Base-by-base conservation (phyloP, 2,113 vertebrate species). In the Platysternon megacephalum region DNA sequence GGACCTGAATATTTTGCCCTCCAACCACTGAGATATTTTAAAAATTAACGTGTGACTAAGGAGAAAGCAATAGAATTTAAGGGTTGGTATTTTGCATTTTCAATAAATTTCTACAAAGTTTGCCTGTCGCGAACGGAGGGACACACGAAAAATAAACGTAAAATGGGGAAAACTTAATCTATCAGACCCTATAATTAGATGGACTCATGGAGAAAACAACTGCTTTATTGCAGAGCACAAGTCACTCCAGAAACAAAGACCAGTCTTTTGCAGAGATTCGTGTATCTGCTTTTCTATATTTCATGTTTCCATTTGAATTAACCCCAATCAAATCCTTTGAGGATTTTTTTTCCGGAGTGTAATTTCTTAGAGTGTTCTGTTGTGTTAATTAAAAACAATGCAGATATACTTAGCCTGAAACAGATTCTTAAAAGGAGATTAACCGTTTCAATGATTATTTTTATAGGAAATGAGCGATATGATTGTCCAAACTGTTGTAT, bases 41-140 rank as follows among this genome's bases (percentile, higher is more conserved):
- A 0, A 2, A 2, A 29, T 74, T 55, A 35, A 5, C 0, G 0
- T 39, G 32, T 0, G 5, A 7, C 29, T 19, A 56, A 8, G 1
- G 56, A 76, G 88, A 90, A 94, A 80, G 17, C 61, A 55, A 84
- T 90, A 78, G 2, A 2, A 5, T 39, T 87, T 78, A 42, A 87
- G 26, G 3, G 29, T 28, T 92, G 32, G 6, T 87, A 0, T 1
- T 93, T 51, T 5, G 2, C 0, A 1, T 58, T 82, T 58, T 26
- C 74, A 46, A 29, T 29, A 8, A 6, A 28, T 49, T 46, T 44
- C 28, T 1, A 39, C 14, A 35, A 5, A 48, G n/a, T 35, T 46
- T 68, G 82, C 56, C 46, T 49, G 2, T 4, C 11, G 13, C 9
- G 1, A 0, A 0, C 9, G 46, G 65, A 21, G 3, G 0, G 46